Evolutionary conservation across 2,113 vertebrate genomes (phyloP).

Genomic region (Gymnarchus niloticus): DNA sequence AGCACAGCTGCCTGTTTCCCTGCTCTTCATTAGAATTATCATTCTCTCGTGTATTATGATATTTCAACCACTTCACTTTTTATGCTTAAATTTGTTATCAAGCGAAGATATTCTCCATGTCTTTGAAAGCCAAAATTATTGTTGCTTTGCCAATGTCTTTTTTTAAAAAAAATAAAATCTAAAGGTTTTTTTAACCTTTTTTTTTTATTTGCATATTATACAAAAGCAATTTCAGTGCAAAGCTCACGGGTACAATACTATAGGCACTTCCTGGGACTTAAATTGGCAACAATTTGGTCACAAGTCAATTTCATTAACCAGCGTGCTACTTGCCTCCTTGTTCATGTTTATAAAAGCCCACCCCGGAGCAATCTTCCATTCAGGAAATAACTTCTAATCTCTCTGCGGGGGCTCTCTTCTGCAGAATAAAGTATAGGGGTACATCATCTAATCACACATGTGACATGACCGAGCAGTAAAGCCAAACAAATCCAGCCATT

Average conservation of each 20-base stretch:
- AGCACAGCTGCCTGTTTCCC: neutral
- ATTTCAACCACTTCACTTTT: neutral
- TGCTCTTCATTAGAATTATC: neutral
- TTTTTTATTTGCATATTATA: neutral
- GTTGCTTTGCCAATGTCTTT: neutral
- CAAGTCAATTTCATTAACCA: constrained; percentile 7
- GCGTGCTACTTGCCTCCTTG: neutral
- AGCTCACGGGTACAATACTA: neutral
- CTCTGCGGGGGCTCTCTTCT: neutral
- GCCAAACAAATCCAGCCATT: neutral
- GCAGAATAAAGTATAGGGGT: neutral
- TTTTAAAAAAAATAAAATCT: neutral
- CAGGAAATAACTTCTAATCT: neutral
- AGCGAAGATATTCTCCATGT: neutral
- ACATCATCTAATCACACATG: neutral
- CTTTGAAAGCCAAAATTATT: neutral
- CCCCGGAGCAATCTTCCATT: neutral
- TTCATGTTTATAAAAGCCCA: neutral
- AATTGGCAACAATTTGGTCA: neutral
- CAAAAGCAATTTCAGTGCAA: neutral
- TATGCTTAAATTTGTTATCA: neutral
- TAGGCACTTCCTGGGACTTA: neutral
- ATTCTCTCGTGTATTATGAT: neutral
- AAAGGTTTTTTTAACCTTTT: neutral
- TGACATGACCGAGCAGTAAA: neutral